phyloP scores from a whole-genome alignment of 2,888 invertebrate species.

The Branchellion lobata region DNA sequence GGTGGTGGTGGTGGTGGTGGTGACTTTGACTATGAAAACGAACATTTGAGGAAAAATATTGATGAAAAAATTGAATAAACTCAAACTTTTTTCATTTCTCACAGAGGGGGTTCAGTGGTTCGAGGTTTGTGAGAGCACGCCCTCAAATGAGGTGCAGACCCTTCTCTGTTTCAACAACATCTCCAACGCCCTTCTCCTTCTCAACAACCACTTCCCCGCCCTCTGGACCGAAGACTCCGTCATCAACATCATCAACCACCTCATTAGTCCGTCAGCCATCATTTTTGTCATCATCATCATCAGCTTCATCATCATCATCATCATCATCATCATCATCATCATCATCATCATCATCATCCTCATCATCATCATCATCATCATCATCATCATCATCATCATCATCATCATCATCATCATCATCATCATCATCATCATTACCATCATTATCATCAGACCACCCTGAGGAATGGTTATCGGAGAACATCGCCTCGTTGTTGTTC shows the following conservation, averaged over 20 bases:
- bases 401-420: background rate
- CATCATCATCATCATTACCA: background rate
- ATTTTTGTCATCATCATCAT: background rate
- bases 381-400: constrained; percentile 55
- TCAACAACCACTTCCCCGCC: constrained; percentile 55
- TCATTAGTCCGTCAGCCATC: constrained; percentile 58
- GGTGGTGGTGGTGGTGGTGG: too few species aligned
- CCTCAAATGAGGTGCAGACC: constrained; percentile 56
- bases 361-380: constrained; percentile 60
- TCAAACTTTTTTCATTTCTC: too few species aligned
- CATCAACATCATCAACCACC: constrained; percentile 60
- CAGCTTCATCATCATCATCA: background rate
- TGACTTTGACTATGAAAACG: too few species aligned
- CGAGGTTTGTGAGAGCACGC: constrained; percentile 59
- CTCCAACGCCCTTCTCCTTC: constrained; percentile 57
- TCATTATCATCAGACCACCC: constrained; percentile 54
- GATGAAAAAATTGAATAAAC: too few species aligned
- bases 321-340: too few species aligned
- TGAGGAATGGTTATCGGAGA: constrained; percentile 61
- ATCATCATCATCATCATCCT: constrained; percentile 57
- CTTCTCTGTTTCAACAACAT: constrained; percentile 57
- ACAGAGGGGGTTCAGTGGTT: constrained; percentile 59
- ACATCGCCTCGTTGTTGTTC: constrained; percentile 58
- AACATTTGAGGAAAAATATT: too few species aligned
- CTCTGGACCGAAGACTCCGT: constrained; percentile 61